Evolutionary conservation across 2,113 vertebrate species (phyloP), one percentile per base, ranked within the genome.

Genomic region (Percopsis transmontana): DNA sequence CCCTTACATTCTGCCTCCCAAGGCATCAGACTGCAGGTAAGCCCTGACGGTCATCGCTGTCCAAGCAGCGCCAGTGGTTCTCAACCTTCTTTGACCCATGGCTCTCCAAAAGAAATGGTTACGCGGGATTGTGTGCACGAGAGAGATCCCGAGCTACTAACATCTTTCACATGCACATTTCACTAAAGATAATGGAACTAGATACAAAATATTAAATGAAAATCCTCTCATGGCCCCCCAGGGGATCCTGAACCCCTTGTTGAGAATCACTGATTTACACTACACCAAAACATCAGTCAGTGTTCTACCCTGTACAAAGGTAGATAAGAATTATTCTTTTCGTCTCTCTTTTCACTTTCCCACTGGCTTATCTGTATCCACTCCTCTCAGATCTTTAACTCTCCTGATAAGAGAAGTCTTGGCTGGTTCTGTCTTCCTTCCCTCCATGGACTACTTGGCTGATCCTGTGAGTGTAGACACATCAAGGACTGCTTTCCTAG

Each of bases 341-440:
- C n/a, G 62, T 80, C 39, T 13, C 52, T 79, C 59, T 69, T 68
- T 40, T 66, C 76, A 33, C 56, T 66, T 74, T 85, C 74, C 65
- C 62, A 39, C 69, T 57, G 23, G 63, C 11, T 66, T 67, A 24
- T 72, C 57, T 73, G 20, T 53, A 5, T 20, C 13, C 55, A 6
- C 73, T 86, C 76, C 82, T 69, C 79, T 71, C 84, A 99, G 96
- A 87, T 96, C 96, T 39, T 75, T 98, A 72, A 93, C 95, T 60
- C 93, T 97, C 77, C 92, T 99, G 70, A 92, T 98, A 85, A 94
- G 95, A 91, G 97, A 99, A 77, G 94, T 99, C 81, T 89, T 99
- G 45, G 95, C 95, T 88, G 96, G 97, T 75, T 99, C 97, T 40
- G 94, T 99, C 86, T 96, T 99, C 76, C 96, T 99, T 82, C 97